Evolutionary conservation across 2,797 vertebrate species (phyloP).

Genomic region (Neosilurus hyrtlii): DNA sequence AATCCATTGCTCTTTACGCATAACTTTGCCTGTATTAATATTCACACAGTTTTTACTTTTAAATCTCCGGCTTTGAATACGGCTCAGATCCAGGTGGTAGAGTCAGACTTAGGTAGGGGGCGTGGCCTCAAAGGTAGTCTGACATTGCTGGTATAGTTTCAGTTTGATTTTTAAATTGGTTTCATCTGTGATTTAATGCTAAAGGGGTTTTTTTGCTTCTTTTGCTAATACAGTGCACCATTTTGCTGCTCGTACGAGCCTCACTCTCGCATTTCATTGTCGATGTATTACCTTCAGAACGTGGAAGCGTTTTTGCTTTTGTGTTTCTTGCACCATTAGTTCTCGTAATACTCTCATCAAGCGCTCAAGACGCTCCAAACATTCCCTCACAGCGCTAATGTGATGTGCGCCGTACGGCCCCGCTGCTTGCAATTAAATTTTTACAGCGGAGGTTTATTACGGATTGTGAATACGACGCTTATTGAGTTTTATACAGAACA

Average conservation of each 20-base stretch:
- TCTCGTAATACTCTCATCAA: constrained; percentile 22
- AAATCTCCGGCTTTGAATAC: not conserved
- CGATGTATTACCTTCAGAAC: not conserved
- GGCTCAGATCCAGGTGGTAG: too few relatives aligned
- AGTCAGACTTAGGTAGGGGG: not conserved
- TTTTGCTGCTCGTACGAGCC: not conserved
- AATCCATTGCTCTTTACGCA: not conserved
- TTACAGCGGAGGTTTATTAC: constrained; percentile 42
- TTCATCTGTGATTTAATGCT: not conserved
- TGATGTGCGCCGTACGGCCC: not conserved
- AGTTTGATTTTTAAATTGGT: not conserved
- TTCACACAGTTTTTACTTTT: not conserved
- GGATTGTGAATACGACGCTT: constrained; percentile 43
- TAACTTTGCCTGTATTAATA: not conserved
- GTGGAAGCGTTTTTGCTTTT: not conserved
- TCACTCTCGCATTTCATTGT: not conserved
- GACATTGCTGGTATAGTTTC: not conserved
- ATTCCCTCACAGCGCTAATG: not conserved
- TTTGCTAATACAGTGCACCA: not conserved
- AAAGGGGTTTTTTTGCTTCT: not conserved
- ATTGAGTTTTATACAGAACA: constrained; percentile 4
- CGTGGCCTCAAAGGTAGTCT: too few relatives aligned
- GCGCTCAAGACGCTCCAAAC: not conserved
- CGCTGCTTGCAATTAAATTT: constrained; percentile 28
- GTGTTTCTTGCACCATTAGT: constrained; percentile 16